Evolutionary conservation across 1,140 invertebrate genomes (phyloP).

Genomic region (Nephila pilipes): DNA sequence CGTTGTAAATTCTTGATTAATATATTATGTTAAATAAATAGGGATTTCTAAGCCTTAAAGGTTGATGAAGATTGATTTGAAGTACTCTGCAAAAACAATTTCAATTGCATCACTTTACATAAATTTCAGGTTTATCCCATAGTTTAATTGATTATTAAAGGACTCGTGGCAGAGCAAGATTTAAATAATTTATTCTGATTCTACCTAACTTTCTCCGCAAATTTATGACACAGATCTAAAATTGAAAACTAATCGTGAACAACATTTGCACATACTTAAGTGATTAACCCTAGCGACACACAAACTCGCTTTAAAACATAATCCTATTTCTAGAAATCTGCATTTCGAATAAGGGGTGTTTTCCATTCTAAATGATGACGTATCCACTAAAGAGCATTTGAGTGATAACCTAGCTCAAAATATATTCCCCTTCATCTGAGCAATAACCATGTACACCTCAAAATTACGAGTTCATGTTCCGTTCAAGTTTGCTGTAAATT

Average conservation of each 20-base stretch:
- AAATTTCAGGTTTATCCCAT: no score
- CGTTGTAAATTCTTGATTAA: no score
- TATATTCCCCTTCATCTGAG: neutral
- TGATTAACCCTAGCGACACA: neutral
- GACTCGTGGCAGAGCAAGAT: no score
- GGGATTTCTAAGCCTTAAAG: no score
- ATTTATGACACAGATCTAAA: neutral
- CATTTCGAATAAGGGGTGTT: neutral
- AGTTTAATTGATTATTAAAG: no score
- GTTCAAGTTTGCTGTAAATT: neutral
- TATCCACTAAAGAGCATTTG: neutral
- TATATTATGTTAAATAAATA: no score
- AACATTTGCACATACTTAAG: neutral
- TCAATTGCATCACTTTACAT: no score
- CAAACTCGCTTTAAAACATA: neutral
- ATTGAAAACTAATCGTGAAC: neutral
- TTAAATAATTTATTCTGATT: neutral
- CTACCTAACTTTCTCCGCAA: neutral
- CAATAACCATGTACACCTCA: neutral
- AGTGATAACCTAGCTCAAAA: neutral
- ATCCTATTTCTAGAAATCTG: neutral
- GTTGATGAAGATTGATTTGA: no score
- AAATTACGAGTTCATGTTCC: constrained; percentile 19
- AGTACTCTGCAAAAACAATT: no score
- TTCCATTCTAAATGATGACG: constrained; percentile 13